These are phyloP conservation scores for Nibea coibor DNA, from an alignment of 2,113 vertebrate species.

Conservation along the genomic window DNA sequence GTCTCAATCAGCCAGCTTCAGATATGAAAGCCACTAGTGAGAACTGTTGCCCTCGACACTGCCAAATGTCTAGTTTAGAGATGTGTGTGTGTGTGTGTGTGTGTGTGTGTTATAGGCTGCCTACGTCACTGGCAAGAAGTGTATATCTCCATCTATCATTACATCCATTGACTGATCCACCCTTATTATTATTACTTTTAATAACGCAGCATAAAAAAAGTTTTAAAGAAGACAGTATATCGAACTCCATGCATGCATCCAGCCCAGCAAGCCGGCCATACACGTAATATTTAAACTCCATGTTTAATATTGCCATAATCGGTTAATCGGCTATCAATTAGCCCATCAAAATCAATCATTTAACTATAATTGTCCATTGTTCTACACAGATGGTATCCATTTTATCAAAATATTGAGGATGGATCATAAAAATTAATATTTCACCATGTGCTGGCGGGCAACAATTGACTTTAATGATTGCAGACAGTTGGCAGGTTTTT, in stretches of 20 bases:
- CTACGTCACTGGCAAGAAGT: slow-evolving; percentile 16
- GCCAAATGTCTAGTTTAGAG: slow-evolving; percentile 47
- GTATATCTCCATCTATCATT: slow-evolving; percentile 8
- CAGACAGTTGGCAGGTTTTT: slow-evolving; percentile 29
- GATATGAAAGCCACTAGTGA: slow-evolving; percentile 60
- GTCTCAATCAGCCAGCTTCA: slow-evolving; percentile 67
- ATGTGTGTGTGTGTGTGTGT: slow-evolving; percentile 25
- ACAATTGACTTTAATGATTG: slow-evolving; percentile 30
- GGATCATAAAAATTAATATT: slow-evolving; percentile 19
- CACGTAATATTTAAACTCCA: neutral
- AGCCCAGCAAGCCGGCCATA: neutral
- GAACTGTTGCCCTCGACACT: slow-evolving; percentile 34
- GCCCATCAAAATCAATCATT: neutral
- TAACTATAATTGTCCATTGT: slow-evolving; percentile 28
- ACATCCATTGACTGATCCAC: neutral
- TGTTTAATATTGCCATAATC: slow-evolving; percentile 8
- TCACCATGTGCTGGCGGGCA: slow-evolving; percentile 20
- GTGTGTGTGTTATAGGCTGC: slow-evolving; percentile 12
- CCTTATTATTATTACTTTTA: slow-evolving; percentile 14
- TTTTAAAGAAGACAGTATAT: neutral
- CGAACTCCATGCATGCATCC: neutral
- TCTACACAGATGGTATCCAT: slow-evolving; percentile 46
- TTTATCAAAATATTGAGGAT: slow-evolving; percentile 30
- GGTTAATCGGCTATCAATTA: slow-evolving; percentile 14
- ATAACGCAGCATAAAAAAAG: neutral